These are phyloP conservation scores for Calameuta pallipes DNA, from an alignment of 2,888 invertebrate genomes.

Conservation along the genomic window DNA sequence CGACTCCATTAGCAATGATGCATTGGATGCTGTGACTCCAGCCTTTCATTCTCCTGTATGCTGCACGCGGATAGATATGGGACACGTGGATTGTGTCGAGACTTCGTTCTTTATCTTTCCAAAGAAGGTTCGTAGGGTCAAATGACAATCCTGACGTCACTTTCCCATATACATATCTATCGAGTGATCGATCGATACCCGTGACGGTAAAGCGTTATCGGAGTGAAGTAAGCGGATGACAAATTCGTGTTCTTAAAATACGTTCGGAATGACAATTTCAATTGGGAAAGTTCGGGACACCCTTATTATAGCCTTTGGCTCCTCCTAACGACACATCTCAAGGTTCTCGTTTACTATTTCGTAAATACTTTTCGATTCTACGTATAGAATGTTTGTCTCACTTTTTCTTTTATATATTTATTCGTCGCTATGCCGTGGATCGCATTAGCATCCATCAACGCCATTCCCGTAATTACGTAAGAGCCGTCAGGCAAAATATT, in stretches of 20 bases:
- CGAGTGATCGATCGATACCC: neutral
- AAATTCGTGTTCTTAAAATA: neutral
- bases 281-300: neutral
- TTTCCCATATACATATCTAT: neutral
- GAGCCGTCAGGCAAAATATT: conserved; percentile 4
- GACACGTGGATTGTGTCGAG: neutral
- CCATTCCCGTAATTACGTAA: conserved; percentile 1
- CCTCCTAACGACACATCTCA: neutral
- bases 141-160: neutral
- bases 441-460: conserved; percentile 6
- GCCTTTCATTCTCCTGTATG: neutral
- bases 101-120: neutral
- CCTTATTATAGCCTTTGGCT: neutral
- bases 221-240: neutral
- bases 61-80: neutral
- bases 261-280: neutral
- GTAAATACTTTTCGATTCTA: neutral
- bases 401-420: neutral
- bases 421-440: neutral
- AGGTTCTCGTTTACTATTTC: neutral
- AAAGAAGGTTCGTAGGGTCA: neutral
- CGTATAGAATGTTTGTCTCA: neutral
- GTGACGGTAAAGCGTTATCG: neutral
- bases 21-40: neutral
- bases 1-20: neutral